Base-by-base conservation (phyloP, 2,888 invertebrate genomes). In the Hipparchia sbordonii region DNA sequence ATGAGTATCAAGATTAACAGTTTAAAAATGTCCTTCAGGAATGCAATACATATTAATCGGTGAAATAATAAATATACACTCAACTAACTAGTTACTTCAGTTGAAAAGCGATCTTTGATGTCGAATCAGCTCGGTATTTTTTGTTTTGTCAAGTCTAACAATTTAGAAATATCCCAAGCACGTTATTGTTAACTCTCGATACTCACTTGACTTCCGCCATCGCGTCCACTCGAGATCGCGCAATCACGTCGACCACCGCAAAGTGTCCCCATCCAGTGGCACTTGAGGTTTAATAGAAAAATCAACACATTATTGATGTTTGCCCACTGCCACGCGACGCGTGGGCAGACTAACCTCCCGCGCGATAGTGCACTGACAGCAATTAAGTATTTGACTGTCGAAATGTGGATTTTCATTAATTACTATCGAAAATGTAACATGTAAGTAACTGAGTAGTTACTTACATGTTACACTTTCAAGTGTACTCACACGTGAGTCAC, bases 211-310 rank as follows among this genome's bases (percentile, higher is more conserved):
- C 68, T 72, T 71, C 71, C 68, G 69, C 56, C 52, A 71, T 33
- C 57, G 51, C 67, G 67, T 80, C 62, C 79, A 80, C 79, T 80
- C 76, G 78, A 51, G 72, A 79, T 39, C 45, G 63, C 9, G 78
- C 77, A 76, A 77, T 72, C 76, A 80, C 78, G 81, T 78, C 77
- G 79, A 78, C 79, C 80, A 78, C 78, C 79, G 70, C 72, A 76
- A 76, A 75, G 73, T 69, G 33, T 57, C 67, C 63, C 67, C 70
- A 70, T 69, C 68, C 60, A 68, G 73, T 69, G 68, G 60, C 75
- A 75, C 72, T 75, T 51, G 69, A 69, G 57, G 39, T 39, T 65
- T 65, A 63, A 63, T 63, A 63, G 63, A 63, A 63, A 63, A 63
- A 63, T 51, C 63, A 63, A 63, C 63, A 63, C 63, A 63, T 63